These are phyloP conservation scores for Drosophila sucinea DNA, from an alignment of 1,140 invertebrate genomes.

Conservation along the genomic window DNA sequence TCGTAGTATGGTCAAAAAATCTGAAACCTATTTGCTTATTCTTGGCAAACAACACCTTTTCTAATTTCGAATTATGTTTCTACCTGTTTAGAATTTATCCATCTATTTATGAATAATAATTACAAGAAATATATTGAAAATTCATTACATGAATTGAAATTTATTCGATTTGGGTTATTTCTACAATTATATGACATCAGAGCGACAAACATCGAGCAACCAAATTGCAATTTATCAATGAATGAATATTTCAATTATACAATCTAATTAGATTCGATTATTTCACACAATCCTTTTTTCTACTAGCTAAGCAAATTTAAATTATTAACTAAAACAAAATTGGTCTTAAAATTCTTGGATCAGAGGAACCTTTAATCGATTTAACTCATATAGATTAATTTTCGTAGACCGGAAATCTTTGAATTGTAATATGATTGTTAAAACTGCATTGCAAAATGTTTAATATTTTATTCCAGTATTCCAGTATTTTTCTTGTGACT, in stretches of 20 bases:
- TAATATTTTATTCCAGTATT: too few species aligned
- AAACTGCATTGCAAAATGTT: too few species aligned
- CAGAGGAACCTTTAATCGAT: too few species aligned
- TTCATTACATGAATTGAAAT: constrained; percentile 48
- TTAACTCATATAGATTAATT: too few species aligned
- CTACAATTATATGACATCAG: constrained; percentile 25
- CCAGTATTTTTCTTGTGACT: too few species aligned
- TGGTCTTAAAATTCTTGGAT: too few species aligned
- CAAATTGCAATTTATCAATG: not conserved
- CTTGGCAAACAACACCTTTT: constrained; percentile 27
- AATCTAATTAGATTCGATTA: not conserved
- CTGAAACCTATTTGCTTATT: constrained; percentile 21
- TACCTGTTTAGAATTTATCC: constrained; percentile 37
- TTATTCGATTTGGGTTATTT: constrained; percentile 24
- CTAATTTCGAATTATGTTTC: constrained; percentile 44
- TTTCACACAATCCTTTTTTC: not conserved
- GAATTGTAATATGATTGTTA: too few species aligned
- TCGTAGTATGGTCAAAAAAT: not conserved
- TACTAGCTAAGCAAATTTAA: too few species aligned
- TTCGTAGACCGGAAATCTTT: too few species aligned
- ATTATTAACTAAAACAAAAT: too few species aligned
- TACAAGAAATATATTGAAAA: constrained; percentile 20
- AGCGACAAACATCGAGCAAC: not conserved
- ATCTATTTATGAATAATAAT: constrained; percentile 35
- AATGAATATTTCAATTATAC: not conserved